Evolutionary conservation across 2,888 invertebrate genomes (phyloP), one percentile per base, ranked within the genome.

Genomic region (Cryptus armator): DNA sequence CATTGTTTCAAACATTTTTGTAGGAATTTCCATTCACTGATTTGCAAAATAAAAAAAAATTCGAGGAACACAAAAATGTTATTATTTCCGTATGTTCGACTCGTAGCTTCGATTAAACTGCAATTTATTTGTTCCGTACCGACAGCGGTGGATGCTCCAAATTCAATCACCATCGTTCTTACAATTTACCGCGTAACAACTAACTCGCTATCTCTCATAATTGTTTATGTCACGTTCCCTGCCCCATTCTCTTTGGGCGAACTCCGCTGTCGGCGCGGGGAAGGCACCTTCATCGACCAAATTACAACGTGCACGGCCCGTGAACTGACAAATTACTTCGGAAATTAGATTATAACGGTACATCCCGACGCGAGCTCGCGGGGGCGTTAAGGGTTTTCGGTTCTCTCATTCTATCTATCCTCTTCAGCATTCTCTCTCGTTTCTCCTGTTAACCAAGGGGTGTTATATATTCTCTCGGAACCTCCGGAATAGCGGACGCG

Each of bases 251-350:
- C n/a, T 59, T 37, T 37, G 37, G 19, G 14, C 10, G 51, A 64
- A 66, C 56, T 66, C 29, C 66, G 46, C 59, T 32, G 29, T 14
- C 24, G 14, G 24, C 59, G 70, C 70, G 32, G 76, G 32, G 46
- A 19, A 56, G 71, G 66, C 74, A 75, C 75, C 80, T 84, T 75
- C 82, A 79, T 79, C 82, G 82, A 76, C 71, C 82, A 82, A 85
- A 85, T 85, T 85, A 85, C 79, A 85, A 62, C 70, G 79, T 76
- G 76, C 82, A 76, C 66, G 32, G 85, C 48, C 75, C 75, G 82
- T 76, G 82, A 85, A 82, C 85, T 87, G 86, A 86, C 85, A 86
- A 87, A 87, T 87, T 86, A 86, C 85, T 87, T 85, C 71, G 80
- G 77, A 86, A 86, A 87, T 87, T 87, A 84, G 82, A 87, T 87